Conservation (phyloP, 1,140 invertebrate genomes). For the Ostrea edulis region DNA sequence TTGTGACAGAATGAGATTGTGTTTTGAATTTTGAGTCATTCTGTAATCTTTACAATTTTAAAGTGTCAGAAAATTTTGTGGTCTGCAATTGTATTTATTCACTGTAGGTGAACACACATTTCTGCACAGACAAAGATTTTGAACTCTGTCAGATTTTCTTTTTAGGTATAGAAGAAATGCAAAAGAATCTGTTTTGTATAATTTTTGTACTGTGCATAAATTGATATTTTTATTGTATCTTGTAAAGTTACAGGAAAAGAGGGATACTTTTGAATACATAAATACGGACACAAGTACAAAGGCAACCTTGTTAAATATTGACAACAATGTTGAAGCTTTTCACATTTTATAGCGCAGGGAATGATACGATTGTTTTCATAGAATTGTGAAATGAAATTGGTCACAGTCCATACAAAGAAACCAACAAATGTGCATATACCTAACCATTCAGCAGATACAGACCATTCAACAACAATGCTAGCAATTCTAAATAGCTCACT, state of each 20-base stretch:
- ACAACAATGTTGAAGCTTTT: background rate
- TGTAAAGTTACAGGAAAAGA: background rate
- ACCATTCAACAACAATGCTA: conserved; percentile 4
- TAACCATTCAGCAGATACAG: conserved; percentile 7
- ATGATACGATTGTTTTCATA: background rate
- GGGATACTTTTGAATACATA: no score
- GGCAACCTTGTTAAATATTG: background rate
- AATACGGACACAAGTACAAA: no score
- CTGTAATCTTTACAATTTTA: no score
- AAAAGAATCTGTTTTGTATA: background rate
- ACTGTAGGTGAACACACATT: no score
- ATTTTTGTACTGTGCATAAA: background rate
- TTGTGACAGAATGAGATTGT: no score
- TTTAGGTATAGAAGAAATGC: background rate
- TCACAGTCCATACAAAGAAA: background rate
- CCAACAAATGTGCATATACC: background rate
- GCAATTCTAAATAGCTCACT: background rate
- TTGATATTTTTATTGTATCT: background rate
- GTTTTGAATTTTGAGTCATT: no score
- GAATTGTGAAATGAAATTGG: conserved; percentile 9
- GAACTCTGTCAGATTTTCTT: background rate
- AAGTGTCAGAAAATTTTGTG: no score
- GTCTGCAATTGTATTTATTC: no score
- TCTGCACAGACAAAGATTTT: background rate
- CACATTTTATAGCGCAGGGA: background rate